Evolutionary conservation across 2,797 vertebrate genomes (phyloP).

Genomic region (Sebastes minor): DNA sequence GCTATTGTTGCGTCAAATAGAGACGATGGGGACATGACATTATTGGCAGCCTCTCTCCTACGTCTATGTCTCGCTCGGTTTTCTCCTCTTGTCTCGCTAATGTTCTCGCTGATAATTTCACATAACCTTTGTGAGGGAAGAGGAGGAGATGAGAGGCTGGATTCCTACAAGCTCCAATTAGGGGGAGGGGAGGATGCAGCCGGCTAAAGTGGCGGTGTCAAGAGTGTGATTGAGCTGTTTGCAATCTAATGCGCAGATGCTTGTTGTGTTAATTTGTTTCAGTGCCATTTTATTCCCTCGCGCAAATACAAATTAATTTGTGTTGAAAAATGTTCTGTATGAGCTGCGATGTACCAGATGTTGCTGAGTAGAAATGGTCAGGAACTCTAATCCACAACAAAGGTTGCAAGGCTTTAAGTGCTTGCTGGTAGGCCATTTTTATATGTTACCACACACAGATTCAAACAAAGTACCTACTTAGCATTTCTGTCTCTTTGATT

Average conservation of each 20-base stretch:
- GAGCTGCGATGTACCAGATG: conserved; percentile 18
- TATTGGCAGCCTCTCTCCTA: not conserved
- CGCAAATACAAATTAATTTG: conserved; percentile 17
- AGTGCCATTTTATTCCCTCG: conserved; percentile 19
- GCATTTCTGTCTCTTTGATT: conserved; percentile 12
- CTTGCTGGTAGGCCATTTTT: not conserved
- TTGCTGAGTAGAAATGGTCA: not conserved
- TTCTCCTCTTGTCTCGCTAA: not conserved
- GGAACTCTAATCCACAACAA: not conserved
- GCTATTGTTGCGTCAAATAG: not conserved
- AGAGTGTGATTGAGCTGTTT: conserved; percentile 52
- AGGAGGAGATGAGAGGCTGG: conserved; percentile 20
- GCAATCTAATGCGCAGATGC: conserved; percentile 31
- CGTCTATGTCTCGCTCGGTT: not conserved
- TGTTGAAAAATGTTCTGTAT: not conserved
- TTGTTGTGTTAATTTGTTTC: conserved; percentile 36
- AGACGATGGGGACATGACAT: conserved; percentile 13
- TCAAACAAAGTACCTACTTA: not conserved
- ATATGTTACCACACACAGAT: not conserved
- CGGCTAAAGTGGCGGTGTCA: conserved; percentile 46
- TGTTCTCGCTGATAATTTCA: conserved; percentile 33
- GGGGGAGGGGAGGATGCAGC: conserved; percentile 22
- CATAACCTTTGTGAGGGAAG: conserved; percentile 36
- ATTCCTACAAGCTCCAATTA: conserved; percentile 40
- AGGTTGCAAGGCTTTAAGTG: not conserved